Conservation (phyloP, 2,888 invertebrate species). For the Stenodema calcarata region DNA sequence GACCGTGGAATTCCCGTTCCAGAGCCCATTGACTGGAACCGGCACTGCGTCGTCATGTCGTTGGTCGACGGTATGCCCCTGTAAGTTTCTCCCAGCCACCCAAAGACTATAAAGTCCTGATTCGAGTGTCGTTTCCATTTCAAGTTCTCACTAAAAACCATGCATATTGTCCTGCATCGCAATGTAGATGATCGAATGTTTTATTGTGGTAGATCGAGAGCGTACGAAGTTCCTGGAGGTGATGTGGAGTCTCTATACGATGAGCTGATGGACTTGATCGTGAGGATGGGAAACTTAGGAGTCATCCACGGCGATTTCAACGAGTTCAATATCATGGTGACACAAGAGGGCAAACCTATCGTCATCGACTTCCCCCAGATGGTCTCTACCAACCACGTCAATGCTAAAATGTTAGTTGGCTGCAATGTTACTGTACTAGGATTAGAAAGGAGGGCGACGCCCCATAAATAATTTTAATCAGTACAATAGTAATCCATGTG, state of each 20-base stretch:
- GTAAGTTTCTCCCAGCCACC: too few relatives aligned
- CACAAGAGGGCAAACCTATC: conserved; percentile 76
- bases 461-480: too few relatives aligned
- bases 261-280: conserved; percentile 91
- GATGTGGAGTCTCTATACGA: conserved; percentile 85
- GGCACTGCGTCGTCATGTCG: conserved; percentile 97
- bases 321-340: conserved; percentile 96
- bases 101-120: too few relatives aligned
- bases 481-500: too few relatives aligned
- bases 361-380: conserved; percentile 99
- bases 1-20: conserved; percentile 94
- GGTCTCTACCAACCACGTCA: conserved; percentile 91
- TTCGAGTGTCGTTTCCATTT: too few relatives aligned
- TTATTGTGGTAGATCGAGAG: conserved; percentile 65
- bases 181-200: not conserved
- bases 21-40: conserved; percentile 89
- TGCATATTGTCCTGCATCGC: too few relatives aligned
- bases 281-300: conserved; percentile 89
- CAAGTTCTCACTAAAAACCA: too few relatives aligned
- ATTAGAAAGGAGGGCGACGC: too few relatives aligned
- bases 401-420: conserved; percentile 80
- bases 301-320: conserved; percentile 99
- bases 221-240: conserved; percentile 70
- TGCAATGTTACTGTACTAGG: too few relatives aligned
- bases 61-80: conserved; percentile 82